phyloP scores from a whole-genome alignment of 2,113 vertebrate genomes.

The Crotalus horridus region DNA sequence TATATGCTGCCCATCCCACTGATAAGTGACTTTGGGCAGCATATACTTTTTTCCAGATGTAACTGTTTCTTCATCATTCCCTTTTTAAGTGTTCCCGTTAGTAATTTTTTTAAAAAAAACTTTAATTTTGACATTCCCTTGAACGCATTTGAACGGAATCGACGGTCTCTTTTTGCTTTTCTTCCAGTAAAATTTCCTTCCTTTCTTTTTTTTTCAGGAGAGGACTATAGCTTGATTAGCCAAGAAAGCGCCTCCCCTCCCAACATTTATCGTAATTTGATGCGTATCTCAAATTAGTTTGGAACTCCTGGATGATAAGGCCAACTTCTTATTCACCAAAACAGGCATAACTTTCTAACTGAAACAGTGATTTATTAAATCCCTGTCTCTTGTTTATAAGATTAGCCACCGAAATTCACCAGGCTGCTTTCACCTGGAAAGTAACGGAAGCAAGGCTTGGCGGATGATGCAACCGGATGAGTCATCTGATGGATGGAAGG shows the following conservation, averaged over 20 bases:
- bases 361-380: not conserved
- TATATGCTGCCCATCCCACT: not conserved
- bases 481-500: not conserved
- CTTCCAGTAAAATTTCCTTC: not conserved
- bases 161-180: not conserved
- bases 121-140: slow-evolving; percentile 1
- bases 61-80: not conserved
- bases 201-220: too few relatives aligned
- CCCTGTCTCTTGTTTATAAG: not conserved
- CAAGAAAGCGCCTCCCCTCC: not conserved
- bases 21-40: not conserved
- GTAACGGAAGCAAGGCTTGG: not conserved
- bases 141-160: not conserved
- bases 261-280: not conserved
- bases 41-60: slow-evolving; percentile 5
- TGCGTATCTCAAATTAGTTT: not conserved
- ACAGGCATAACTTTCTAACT: not conserved
- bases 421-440: not conserved
- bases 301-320: not conserved
- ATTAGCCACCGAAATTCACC: not conserved
- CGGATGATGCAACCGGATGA: not conserved
- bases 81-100: not conserved
- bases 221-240: not conserved
- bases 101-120: not conserved
- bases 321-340: not conserved